Conservation (phyloP, 1,140 invertebrate genomes). For the Euura saliciscinereae region DNA sequence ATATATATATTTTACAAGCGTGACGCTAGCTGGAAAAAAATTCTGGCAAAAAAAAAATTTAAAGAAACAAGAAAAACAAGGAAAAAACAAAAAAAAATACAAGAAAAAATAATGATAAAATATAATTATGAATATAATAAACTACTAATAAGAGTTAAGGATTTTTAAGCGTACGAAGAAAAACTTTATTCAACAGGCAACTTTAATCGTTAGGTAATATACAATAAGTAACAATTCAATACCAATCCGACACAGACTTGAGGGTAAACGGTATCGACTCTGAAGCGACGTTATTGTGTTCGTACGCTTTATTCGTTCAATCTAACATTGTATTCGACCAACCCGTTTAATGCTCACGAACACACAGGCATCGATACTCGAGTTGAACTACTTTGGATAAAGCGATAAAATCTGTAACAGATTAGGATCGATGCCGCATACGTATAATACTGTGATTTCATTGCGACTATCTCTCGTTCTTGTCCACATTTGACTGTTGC, state of each 20-base stretch:
- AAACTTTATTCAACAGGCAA: constrained; percentile 13
- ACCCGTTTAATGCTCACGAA: not conserved
- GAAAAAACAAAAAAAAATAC: not conserved
- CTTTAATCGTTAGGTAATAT: constrained; percentile 17
- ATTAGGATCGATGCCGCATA: not conserved
- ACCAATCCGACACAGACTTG: not conserved
- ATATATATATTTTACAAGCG: constrained; percentile 49
- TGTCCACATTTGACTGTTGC: not conserved
- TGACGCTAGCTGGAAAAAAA: constrained; percentile 32
- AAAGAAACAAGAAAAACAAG: not conserved
- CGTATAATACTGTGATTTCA: not conserved
- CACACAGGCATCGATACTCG: not conserved
- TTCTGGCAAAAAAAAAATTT: constrained; percentile 10
- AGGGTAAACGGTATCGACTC: not conserved
- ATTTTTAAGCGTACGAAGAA: constrained; percentile 43
- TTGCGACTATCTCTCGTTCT: not conserved
- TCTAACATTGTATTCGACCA: not conserved
- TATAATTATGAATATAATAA: not conserved
- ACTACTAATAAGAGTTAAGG: constrained; percentile 35
- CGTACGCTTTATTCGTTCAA: not conserved
- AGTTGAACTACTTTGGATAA: not conserved
- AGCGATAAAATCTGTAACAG: not conserved
- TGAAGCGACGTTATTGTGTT: not conserved
- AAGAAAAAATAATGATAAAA: not conserved
- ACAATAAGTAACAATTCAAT: constrained; percentile 19